These are phyloP conservation scores for Megalonaias nervosa DNA, from an alignment of 1,140 invertebrate genomes.

Conservation along the genomic window DNA sequence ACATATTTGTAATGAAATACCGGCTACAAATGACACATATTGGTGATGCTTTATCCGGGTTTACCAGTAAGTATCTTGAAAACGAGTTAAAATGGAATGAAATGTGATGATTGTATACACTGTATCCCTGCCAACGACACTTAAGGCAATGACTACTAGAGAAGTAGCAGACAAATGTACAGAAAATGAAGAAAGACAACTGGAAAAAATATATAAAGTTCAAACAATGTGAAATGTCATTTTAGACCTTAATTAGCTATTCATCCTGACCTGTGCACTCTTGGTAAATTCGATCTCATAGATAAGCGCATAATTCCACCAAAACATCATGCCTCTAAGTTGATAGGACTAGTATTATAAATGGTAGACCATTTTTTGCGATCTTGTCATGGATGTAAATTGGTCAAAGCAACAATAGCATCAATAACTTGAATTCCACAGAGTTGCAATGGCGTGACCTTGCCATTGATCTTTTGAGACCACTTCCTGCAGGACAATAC, in stretches of 20 bases:
- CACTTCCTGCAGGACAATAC: conserved; percentile 38
- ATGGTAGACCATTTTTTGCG: conserved; percentile 29
- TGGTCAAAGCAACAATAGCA: conserved; percentile 23
- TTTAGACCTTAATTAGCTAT: conserved; percentile 13
- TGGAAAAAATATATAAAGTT: background rate
- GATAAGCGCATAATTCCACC: conserved; percentile 35
- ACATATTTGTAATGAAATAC: no score
- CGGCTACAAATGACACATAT: no score
- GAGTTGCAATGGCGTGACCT: conserved; percentile 44
- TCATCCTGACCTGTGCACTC: conserved; percentile 26
- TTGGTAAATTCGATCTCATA: conserved; percentile 32
- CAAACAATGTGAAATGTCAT: conserved; percentile 7
- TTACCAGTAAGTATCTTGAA: background rate
- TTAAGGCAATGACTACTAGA: no score
- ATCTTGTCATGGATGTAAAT: conserved; percentile 41
- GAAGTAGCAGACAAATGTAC: conserved; percentile 15
- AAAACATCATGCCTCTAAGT: conserved; percentile 5
- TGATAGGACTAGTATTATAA: conserved; percentile 10
- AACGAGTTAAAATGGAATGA: background rate
- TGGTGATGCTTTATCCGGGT: no score
- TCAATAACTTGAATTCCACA: conserved; percentile 35
- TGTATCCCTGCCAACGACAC: no score
- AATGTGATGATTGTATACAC: no score
- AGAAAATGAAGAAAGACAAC: background rate
- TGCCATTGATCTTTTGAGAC: conserved; percentile 39